Evolutionary conservation across 2,113 vertebrate species (phyloP).

Genomic region (Polypterus bichir): DNA sequence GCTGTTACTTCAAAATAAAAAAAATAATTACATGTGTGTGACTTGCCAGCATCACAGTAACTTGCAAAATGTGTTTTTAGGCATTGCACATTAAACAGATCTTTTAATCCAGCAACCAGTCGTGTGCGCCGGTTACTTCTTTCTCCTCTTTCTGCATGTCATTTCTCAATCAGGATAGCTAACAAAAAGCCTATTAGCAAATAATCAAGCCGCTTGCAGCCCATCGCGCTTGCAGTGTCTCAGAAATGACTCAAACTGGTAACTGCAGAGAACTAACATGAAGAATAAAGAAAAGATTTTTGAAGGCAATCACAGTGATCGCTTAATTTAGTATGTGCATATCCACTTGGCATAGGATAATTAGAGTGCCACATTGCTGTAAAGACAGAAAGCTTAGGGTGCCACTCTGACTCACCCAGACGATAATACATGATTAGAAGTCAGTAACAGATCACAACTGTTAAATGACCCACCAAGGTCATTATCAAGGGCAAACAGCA

Average conservation of each 20-base stretch:
- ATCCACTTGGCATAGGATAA: constrained; percentile 78
- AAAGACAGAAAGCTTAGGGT: constrained; percentile 70
- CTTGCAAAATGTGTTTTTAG: too few relatives aligned
- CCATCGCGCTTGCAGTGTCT: too few relatives aligned
- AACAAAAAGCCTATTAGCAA: too few relatives aligned
- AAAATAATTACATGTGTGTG: too few relatives aligned
- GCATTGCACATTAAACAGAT: too few relatives aligned
- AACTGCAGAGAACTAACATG: constrained; percentile 63
- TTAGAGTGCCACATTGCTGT: constrained; percentile 69
- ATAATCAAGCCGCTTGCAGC: too few relatives aligned
- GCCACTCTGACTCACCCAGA: constrained; percentile 79
- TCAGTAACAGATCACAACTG: constrained; percentile 96
- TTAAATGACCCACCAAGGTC: constrained; percentile 93
- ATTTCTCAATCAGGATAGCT: too few relatives aligned
- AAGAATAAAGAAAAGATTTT: constrained; percentile 66
- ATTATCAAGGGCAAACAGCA: constrained; percentile 77
- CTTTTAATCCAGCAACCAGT: too few relatives aligned
- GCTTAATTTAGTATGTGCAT: constrained; percentile 73
- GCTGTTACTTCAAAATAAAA: too few relatives aligned
- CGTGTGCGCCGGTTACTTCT: too few relatives aligned
- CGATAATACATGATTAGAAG: constrained; percentile 96
- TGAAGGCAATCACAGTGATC: constrained; percentile 69
- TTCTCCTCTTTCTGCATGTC: too few relatives aligned
- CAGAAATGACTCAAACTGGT: constrained; percentile 59
- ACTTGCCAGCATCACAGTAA: too few relatives aligned